Percentiles rank a stretch among this genome's conserved stretches.
Conservation (phyloP, 2,113 vertebrate genomes). For the Daubentonia madagascariensis region DNA sequence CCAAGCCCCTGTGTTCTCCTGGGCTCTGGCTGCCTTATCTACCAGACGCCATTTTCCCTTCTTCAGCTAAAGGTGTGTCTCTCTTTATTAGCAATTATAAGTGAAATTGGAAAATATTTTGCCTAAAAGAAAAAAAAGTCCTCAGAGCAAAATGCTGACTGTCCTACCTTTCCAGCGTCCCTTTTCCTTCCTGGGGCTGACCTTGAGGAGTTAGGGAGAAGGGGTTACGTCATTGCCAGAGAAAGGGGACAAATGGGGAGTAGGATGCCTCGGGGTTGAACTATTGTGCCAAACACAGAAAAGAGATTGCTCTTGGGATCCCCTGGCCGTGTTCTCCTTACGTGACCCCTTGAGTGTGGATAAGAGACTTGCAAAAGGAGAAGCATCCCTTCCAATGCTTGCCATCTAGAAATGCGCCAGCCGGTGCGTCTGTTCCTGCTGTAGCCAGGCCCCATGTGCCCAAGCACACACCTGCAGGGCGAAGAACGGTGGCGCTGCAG, state of each 20-base stretch:
- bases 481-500: neutral
- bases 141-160: conserved; percentile 1
- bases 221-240: conserved; percentile 60
- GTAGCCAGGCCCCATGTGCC: neutral
- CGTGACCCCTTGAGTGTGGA: neutral
- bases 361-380: neutral
- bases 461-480: neutral
- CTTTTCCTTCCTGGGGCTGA: conserved; percentile 64
- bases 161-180: neutral
- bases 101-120: conserved; percentile 45
- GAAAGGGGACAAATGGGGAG: conserved; percentile 26
- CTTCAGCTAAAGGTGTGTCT: conserved; percentile 56
- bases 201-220: conserved; percentile 76
- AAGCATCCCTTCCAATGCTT: neutral
- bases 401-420: neutral
- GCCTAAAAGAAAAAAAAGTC: conserved; percentile 1
- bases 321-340: neutral
- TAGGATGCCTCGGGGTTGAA: neutral
- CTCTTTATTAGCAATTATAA: conserved; percentile 44
- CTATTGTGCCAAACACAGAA: neutral
- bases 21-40: conserved; percentile 14
- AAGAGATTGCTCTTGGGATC: neutral
- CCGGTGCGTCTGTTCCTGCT: neutral
- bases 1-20: neutral
- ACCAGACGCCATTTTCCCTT: conserved; percentile 66